These are phyloP conservation scores for Oscheius onirici DNA, from an alignment of 2,888 invertebrate genomes.

Conservation along the genomic window DNA sequence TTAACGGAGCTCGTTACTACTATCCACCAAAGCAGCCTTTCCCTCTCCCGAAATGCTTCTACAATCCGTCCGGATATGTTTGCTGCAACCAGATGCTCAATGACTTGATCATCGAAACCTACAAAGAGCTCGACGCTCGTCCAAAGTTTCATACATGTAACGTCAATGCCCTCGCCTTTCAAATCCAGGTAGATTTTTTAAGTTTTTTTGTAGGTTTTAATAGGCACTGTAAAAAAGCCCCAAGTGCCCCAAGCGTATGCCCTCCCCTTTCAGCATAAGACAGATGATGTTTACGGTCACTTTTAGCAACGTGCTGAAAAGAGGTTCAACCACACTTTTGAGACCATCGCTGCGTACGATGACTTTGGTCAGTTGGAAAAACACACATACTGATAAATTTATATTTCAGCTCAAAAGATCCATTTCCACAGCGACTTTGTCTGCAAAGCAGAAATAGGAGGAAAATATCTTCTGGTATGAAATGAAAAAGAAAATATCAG, in stretches of 20 bases:
- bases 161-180: slow-evolving; percentile 47
- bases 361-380: slow-evolving; percentile 47
- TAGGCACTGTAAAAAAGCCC: no score
- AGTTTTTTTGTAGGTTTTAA: no score
- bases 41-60: slow-evolving; percentile 62
- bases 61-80: slow-evolving; percentile 62
- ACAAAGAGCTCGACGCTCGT: slow-evolving; percentile 39
- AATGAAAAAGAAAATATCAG: no score
- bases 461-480: slow-evolving; percentile 20
- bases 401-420: slow-evolving; percentile 50
- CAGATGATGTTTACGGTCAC: not conserved
- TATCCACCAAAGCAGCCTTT: slow-evolving; percentile 37
- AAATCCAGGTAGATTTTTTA: slow-evolving; percentile 43
- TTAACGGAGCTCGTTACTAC: slow-evolving; percentile 21
- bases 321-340: slow-evolving; percentile 53
- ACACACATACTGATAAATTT: no score
- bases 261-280: not conserved
- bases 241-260: no score
- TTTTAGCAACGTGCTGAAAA: slow-evolving; percentile 39
- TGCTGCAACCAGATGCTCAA: slow-evolving; percentile 60
- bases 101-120: slow-evolving; percentile 57
- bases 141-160: slow-evolving; percentile 41
- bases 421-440: slow-evolving; percentile 58
- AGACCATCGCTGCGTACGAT: slow-evolving; percentile 54
- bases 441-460: slow-evolving; percentile 57